Conservation (phyloP, 2,888 invertebrate species). For the Pedicia rivosa region DNA sequence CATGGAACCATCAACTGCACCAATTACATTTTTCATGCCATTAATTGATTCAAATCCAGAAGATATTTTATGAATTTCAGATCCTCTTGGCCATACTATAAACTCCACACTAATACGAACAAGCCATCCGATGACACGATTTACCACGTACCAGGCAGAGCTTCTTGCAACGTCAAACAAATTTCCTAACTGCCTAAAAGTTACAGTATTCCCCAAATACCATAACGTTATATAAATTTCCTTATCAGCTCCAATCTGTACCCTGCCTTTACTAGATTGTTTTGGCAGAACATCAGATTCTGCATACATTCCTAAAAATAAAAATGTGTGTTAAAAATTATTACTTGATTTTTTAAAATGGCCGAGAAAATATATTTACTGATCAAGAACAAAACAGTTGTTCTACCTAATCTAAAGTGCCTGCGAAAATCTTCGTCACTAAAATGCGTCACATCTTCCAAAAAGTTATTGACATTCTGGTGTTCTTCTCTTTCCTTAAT, state of each 20-base stretch:
- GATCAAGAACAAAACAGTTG: no score
- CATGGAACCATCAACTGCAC: slow-evolving; percentile 14
- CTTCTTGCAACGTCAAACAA: slow-evolving; percentile 11
- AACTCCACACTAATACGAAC: slow-evolving; percentile 9
- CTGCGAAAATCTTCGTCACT: no score
- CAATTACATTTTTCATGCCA: slow-evolving; percentile 10
- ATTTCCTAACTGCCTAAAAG: slow-evolving; percentile 9
- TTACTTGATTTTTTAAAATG: no score
- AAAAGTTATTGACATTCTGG: no score
- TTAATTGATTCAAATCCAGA: neutral
- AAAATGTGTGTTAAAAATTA: no score
- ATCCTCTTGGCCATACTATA: slow-evolving; percentile 10
- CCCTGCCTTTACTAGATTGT: no score
- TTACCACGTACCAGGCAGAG: slow-evolving; percentile 9
- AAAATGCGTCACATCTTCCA: no score
- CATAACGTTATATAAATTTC: slow-evolving; percentile 9
- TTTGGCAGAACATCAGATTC: no score
- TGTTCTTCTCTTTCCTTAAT: no score
- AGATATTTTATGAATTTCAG: neutral
- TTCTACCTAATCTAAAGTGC: no score
- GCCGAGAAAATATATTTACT: no score
- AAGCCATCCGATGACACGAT: slow-evolving; percentile 8
- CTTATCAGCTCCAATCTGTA: neutral
- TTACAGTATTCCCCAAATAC: slow-evolving; percentile 10
- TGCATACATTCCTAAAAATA: no score